Conservation (phyloP, 2,113 vertebrate species). For the Gnathonemus echidnorhynchus region DNA sequence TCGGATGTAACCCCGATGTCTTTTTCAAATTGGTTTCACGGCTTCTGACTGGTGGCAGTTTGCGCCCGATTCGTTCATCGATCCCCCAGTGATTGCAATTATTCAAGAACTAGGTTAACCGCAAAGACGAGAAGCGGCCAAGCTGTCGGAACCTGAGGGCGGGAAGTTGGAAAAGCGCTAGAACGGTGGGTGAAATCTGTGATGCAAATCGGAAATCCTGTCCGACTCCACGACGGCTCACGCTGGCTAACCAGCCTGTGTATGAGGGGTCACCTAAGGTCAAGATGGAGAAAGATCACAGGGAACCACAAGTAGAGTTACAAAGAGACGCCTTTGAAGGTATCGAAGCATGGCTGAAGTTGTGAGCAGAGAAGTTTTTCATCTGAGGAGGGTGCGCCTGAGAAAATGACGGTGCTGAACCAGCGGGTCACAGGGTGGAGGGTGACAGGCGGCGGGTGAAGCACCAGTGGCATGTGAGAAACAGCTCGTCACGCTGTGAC, state of each 20-base stretch:
- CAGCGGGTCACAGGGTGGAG: not conserved
- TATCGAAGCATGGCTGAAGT: not conserved
- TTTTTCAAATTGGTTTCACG: not conserved
- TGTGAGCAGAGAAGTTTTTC: not conserved
- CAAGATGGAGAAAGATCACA: not conserved
- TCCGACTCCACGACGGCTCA: not conserved
- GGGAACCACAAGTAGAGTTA: not conserved
- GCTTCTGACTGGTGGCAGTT: not conserved
- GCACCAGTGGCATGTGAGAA: not conserved
- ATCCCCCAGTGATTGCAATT: not conserved
- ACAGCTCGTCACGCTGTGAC: not conserved
- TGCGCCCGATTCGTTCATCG: not conserved
- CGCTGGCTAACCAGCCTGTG: not conserved
- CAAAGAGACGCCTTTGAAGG: not conserved
- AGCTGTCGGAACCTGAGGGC: not conserved
- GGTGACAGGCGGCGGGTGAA: not conserved
- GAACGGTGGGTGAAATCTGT: not conserved
- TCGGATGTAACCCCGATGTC: not conserved
- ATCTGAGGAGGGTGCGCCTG: not conserved
- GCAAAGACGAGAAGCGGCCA: not conserved
- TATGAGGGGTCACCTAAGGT: not conserved
- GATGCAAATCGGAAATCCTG: not conserved
- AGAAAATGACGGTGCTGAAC: not conserved
- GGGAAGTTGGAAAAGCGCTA: no score
- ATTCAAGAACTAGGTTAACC: not conserved